Percentiles rank a stretch among this genome's conserved stretches.
Conservation (phyloP, 2,113 vertebrate species). For the Sarotherodon lohbergeri region DNA sequence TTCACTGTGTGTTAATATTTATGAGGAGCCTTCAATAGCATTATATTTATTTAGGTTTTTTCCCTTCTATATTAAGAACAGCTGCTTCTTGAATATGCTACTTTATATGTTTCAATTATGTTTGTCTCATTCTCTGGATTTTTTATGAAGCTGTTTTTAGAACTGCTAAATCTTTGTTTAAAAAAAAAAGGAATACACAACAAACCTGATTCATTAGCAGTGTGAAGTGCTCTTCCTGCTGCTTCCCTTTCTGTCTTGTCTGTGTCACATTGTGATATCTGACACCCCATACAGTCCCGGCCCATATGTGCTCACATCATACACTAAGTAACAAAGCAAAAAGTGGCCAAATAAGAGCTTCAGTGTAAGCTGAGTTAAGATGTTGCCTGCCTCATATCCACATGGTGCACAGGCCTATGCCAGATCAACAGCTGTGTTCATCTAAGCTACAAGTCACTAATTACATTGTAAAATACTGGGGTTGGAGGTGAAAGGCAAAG, state of each 20-base stretch:
- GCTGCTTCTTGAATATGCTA: not conserved
- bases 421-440: conserved; percentile 43
- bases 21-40: not conserved
- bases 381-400: not conserved
- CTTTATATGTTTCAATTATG: not conserved
- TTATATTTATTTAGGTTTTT: not conserved
- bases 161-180: not conserved
- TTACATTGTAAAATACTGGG: not conserved
- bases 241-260: not conserved
- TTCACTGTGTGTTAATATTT: not conserved
- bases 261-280: not conserved
- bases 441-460: conserved; percentile 25
- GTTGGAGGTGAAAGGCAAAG: not conserved
- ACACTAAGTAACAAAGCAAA: not conserved
- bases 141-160: not conserved
- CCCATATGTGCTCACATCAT: not conserved
- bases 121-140: not conserved
- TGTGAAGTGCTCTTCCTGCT: not conserved
- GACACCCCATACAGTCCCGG: not conserved
- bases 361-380: not conserved
- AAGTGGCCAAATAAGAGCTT: not conserved
- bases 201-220: not conserved
- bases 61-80: not conserved
- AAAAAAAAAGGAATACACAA: rapidly evolving
- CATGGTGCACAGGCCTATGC: not conserved